These are phyloP conservation scores for Ridgeia piscesae DNA, from an alignment of 1,140 invertebrate species.

Conservation along the genomic window DNA sequence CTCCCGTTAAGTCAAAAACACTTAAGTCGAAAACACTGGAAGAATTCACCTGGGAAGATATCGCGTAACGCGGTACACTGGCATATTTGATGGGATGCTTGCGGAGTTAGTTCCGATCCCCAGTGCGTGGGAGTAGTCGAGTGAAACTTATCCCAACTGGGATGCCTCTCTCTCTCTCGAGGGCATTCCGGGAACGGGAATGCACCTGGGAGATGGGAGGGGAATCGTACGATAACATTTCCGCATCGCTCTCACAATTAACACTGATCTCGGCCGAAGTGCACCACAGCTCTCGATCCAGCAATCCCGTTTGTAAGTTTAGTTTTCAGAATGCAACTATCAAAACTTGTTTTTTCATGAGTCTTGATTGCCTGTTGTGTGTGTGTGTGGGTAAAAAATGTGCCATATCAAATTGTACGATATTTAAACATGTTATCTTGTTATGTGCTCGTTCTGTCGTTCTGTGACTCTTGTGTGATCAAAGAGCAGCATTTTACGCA, in stretches of 20 bases:
- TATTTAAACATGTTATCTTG: neutral
- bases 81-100: neutral
- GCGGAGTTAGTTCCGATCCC: neutral
- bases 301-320: neutral
- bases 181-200: neutral
- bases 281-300: neutral
- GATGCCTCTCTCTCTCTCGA: neutral
- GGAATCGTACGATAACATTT: neutral
- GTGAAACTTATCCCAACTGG: conserved; percentile 4
- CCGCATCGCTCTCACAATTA: neutral
- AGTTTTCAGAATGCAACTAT: neutral
- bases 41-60: neutral
- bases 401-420: neutral
- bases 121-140: neutral
- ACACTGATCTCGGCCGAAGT: neutral
- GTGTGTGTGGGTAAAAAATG: neutral
- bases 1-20: neutral
- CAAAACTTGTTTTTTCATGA: neutral
- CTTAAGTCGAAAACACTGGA: neutral
- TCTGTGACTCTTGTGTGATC: neutral
- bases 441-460: neutral
- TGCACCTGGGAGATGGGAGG: neutral
- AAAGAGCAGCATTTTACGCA: neutral
- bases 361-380: neutral
- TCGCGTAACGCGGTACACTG: neutral